Evolutionary conservation across 2,113 vertebrate species (phyloP).

Genomic region (Antigone vipio): DNA sequence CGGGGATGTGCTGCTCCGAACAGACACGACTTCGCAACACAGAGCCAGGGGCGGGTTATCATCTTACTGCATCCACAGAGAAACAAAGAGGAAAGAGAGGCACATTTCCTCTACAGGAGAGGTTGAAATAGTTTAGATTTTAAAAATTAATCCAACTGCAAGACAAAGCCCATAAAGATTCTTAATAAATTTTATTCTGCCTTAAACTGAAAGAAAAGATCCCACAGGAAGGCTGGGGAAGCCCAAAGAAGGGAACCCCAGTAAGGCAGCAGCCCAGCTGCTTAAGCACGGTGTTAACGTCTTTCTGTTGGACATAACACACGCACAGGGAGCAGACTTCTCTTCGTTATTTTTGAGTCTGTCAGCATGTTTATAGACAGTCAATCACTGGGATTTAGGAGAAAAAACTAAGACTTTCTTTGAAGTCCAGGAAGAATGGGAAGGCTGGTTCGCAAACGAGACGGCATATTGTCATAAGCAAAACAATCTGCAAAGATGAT

Average conservation of each 20-base stretch:
- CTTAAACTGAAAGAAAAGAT: neutral
- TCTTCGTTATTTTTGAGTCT: neutral
- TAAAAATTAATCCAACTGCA: neutral
- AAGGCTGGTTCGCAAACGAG: neutral
- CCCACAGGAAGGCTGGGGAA: neutral
- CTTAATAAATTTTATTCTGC: neutral
- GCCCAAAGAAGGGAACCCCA: neutral
- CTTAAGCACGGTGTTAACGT: neutral
- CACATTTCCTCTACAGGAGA: neutral
- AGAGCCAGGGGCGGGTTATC: neutral
- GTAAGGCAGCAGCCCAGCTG: neutral
- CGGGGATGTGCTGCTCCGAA: fast-evolving
- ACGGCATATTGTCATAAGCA: neutral
- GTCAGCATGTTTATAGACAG: neutral
- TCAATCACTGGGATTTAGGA: neutral
- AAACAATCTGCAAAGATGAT: neutral
- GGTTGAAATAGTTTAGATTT: neutral
- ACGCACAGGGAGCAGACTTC: fast-evolving
- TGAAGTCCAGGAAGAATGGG: neutral
- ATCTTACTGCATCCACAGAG: neutral
- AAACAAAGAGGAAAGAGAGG: neutral
- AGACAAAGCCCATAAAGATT: fast-evolving
- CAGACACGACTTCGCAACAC: fast-evolving
- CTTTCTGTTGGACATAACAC: neutral
- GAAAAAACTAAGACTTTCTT: neutral